Base-by-base conservation (phyloP, 2,888 invertebrate species). In the Ephialtes manifestator region DNA sequence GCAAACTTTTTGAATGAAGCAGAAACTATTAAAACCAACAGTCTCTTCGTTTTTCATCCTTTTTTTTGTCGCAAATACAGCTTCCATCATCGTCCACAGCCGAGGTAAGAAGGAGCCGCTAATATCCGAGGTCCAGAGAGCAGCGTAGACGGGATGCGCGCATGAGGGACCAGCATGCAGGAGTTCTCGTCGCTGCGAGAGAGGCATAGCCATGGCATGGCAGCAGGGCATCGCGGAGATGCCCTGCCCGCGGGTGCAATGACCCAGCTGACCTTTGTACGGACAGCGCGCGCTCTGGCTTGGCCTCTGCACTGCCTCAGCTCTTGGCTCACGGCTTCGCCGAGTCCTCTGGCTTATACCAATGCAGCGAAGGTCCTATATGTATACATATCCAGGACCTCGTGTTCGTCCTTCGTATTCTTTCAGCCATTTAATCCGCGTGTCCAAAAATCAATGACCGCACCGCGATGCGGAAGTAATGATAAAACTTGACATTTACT, bases 171-270 rank as follows among this genome's bases (percentile, higher is more conserved):
- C 46, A 67, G 48, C 67, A 46, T 67, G 65, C 63, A 63, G 48
- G 65, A 53, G 51, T 20, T 65, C 71, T 65, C 63, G 63, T 65
- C 67, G 76, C 71, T 82, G 76, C 60, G 67, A 74, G 75, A 81
- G 76, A 75, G 75, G 83, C 86, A 80, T 60, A 67, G 72, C n/a
- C 81, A 55, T 75, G 74, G 79, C 67, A 72, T 53, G 79, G 82
- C 76, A 84, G 83, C 80, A 83, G 84, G 76, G 86, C 77, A 88
- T 84, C 86, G 81, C 77, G 79, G 81, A 86, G 87, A 92, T 93
- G 93, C 92, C 92, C 93, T 92, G 91, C 91, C 93, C 92, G 92
- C 93, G 93, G 93, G 93, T 93, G 93, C 93, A 93, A 93, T 92
- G 93, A 93, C 93, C 93, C 92, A 78, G 85, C 90, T 93, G 93